These are phyloP conservation scores for Struthidea cinerea DNA, from an alignment of 2,113 vertebrate genomes.

Conservation along the genomic window DNA sequence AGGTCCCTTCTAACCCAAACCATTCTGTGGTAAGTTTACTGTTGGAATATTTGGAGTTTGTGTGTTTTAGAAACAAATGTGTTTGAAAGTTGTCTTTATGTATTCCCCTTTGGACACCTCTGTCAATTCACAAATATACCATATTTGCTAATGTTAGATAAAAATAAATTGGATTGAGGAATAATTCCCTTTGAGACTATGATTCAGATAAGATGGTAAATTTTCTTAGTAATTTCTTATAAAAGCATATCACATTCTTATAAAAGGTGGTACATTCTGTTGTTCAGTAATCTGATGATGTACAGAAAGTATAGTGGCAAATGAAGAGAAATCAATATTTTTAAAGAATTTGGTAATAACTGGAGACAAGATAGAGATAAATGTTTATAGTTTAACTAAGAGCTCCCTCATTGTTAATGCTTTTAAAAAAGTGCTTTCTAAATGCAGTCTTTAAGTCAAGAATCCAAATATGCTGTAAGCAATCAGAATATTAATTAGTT, in stretches of 20 bases:
- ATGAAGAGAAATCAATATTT: neutral
- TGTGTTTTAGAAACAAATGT: neutral
- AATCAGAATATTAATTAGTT: neutral
- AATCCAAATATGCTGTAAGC: neutral
- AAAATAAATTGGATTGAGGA: neutral
- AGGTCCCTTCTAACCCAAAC: neutral
- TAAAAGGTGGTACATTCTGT: neutral
- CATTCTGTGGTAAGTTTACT: neutral
- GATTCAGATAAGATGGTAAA: neutral
- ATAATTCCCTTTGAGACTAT: neutral
- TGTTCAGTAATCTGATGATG: neutral
- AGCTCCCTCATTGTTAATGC: neutral
- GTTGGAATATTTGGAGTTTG: neutral
- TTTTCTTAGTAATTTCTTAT: neutral
- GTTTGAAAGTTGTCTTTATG: neutral
- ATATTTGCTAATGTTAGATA: neutral
- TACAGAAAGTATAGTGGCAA: neutral
- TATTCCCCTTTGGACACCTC: neutral
- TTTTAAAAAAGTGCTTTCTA: neutral
- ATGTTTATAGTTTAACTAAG: neutral
- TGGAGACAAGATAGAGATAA: neutral
- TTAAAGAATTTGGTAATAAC: neutral
- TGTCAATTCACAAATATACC: neutral
- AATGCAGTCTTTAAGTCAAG: neutral
- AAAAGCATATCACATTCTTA: neutral